Evolutionary conservation across 2,797 vertebrate genomes (phyloP), one percentile per base, ranked within the genome.

Genomic region (Jordanella pulchra): DNA sequence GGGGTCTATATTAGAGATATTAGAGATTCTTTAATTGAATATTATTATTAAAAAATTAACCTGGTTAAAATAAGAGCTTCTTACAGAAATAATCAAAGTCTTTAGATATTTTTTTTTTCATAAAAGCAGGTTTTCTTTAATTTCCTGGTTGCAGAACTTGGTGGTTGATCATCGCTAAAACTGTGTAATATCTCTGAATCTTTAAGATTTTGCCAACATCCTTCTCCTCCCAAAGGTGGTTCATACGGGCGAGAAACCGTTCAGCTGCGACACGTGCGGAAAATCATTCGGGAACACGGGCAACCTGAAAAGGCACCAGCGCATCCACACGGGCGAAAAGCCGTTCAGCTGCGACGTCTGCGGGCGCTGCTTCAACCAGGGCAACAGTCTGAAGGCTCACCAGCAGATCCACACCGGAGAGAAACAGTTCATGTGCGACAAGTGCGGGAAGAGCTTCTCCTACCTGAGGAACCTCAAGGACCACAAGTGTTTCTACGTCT

Each of bases 301-400:
- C n/a, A 95, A 94, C 80, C 86, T 94, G 73, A 90, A 90, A 77
- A 73, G 94, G 63, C 94, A 95, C 77, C 89, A 92, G 73, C 91
- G 94, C 0, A 92, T 94, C 76, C 94, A 95, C 88, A 94, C 93
- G 0, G 94, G 93, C 0, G 94, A 94, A 79, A 94, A 94, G 39
- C 94, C 94, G 0, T 94, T 91, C 84, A 90, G 78, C 84, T 95
- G 94, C 21, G 79, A 85, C 35, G 75, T 70, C 0, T 95, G 94
- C 0, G 92, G 91, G 0, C 93, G 92, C 73, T 88, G 92, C 78
- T 95, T 95, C 81, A 95, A 93, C 86, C 94, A 95, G 89, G 91
- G 92, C 28, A 94, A 94, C 89, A 93, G 92, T 74, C 90, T 95
- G 65, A 94, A 95, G 78, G 94, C 94, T 27, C 94, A 95, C 76